Percentiles rank a stretch among this genome's conserved stretches.
Evolutionary conservation across 2,797 vertebrate species (phyloP).

Genomic region (Diplodus puntazzo): DNA sequence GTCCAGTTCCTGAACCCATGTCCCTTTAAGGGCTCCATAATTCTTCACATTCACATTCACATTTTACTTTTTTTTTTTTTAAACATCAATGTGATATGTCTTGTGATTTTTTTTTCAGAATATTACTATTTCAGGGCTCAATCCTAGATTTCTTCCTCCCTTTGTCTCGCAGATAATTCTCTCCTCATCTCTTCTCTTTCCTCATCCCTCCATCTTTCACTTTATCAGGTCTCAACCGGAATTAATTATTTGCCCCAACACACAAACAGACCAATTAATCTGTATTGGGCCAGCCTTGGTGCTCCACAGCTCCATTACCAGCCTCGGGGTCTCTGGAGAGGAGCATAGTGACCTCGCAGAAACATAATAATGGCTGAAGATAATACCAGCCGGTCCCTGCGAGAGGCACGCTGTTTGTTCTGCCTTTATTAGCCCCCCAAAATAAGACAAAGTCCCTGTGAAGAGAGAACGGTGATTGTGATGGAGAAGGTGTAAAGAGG

Average conservation of each 20-base stretch:
- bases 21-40: too few relatives aligned
- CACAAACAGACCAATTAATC: slow-evolving; percentile 75
- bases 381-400: slow-evolving; percentile 54
- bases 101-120: neutral
- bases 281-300: slow-evolving; percentile 31
- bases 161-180: slow-evolving; percentile 29
- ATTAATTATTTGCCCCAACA: slow-evolving; percentile 73
- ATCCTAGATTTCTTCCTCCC: neutral
- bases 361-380: slow-evolving; percentile 71
- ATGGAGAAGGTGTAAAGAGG: slow-evolving; percentile 47
- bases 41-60: neutral
- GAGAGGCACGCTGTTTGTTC: slow-evolving; percentile 67
- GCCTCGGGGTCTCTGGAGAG: slow-evolving; percentile 45
- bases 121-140: neutral
- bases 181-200: slow-evolving; percentile 28
- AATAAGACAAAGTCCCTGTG: slow-evolving; percentile 42
- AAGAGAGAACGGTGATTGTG: slow-evolving; percentile 47
- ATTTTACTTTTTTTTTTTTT: too few relatives aligned
- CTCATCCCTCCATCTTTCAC: slow-evolving; percentile 31
- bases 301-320: slow-evolving; percentile 54
- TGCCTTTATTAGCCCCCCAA: slow-evolving; percentile 59
- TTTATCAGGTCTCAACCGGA: slow-evolving; percentile 61
- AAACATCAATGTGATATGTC: neutral
- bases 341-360: slow-evolving; percentile 51
- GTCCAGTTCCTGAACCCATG: too few relatives aligned